phyloP scores from a whole-genome alignment of 2,797 vertebrate genomes.

The Eulemur mongoz region DNA sequence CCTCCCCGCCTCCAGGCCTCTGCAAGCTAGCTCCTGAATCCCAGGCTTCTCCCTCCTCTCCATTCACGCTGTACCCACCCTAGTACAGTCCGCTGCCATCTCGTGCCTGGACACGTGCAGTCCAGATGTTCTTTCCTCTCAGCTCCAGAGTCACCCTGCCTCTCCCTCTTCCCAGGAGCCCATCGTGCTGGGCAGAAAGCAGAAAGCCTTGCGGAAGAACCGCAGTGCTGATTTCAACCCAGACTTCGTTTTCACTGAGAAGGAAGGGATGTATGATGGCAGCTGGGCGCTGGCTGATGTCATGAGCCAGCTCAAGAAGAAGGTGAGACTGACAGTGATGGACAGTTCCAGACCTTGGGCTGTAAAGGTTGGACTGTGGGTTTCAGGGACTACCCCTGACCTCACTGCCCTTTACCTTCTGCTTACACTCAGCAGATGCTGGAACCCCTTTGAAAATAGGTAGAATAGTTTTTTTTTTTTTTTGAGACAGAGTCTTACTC shows the following conservation, averaged over 20 bases:
- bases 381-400: neutral
- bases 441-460: neutral
- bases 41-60: neutral
- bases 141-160: neutral
- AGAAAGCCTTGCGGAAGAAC: slow-evolving; percentile 81
- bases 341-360: neutral
- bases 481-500: no score
- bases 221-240: slow-evolving; percentile 87
- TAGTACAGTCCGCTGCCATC: neutral
- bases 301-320: slow-evolving; percentile 92
- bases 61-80: neutral
- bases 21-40: neutral
- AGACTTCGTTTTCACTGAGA: slow-evolving; percentile 92
- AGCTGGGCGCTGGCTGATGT: slow-evolving; percentile 91
- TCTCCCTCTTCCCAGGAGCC: neutral
- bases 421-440: neutral
- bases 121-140: neutral
- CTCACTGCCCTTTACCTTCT: neutral
- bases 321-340: slow-evolving; percentile 82
- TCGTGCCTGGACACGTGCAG: neutral
- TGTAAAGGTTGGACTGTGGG: neutral
- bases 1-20: neutral
- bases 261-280: slow-evolving; percentile 83
- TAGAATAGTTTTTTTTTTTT: no score
- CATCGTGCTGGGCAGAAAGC: slow-evolving; percentile 86